Base-by-base conservation (phyloP, 2,113 vertebrate species). In the Microcebus jonahi region DNA sequence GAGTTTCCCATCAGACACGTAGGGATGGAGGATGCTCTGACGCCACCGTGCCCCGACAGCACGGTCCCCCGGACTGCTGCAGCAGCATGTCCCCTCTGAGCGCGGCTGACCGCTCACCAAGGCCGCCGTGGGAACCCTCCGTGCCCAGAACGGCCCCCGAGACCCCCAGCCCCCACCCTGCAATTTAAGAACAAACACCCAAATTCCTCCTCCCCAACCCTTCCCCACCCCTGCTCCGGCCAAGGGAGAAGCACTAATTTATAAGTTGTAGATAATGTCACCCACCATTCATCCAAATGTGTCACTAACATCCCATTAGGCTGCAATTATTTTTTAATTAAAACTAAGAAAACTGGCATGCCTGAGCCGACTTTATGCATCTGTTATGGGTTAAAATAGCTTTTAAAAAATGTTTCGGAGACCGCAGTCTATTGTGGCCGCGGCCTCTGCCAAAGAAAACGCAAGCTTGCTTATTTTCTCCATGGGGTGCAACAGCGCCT, bases 321-420 rank as follows among this genome's bases (percentile, higher is more conserved):
- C 98, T 36, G 53, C 98, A 99, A 99, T 99, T 99, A 99, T 99
- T 99, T 99, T 99, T 99, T 99, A 99, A 99, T 99, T 99, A 99
- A 99, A 99, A 99, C 98, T 98, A 98, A 99, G 98, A 98, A 98
- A 98, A 98, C 98, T 98, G 98, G 99, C 98, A 98, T 98, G 98
- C 96, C 92, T 98, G 97, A 96, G 98, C 98, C 98, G 98, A 98
- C 98, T 98, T 98, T 98, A 98, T 99, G 98, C 99, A 99, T 99
- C 99, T 99, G 99, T 98, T 99, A 99, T 98, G 98, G 98, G 98
- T 99, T 99, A 99, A 99, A 99, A 99, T 98, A 99, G 98, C 98
- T 98, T 98, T 98, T 98, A 98, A 98, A 98, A 98, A 99, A 98
- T 98, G 98, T 99, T 98, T 99, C 98, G 97, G 98, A 98, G 98